These are phyloP conservation scores for Ciconia stormi DNA, from an alignment of 2,113 vertebrate genomes.

Conservation along the genomic window DNA sequence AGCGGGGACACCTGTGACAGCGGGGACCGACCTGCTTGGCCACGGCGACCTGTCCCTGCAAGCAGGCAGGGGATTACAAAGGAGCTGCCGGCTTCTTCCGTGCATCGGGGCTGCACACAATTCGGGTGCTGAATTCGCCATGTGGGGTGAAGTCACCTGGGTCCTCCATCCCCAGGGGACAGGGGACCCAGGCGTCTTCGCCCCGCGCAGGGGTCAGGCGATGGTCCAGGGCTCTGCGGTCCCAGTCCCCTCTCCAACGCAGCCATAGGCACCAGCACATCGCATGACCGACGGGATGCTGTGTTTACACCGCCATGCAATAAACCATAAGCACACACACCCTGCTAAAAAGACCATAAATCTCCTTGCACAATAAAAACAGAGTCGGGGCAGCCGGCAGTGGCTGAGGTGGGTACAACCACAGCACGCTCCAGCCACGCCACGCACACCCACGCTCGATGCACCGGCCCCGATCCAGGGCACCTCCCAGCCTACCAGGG, in stretches of 20 bases:
- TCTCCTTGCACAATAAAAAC: neutral
- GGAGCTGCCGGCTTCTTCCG: neutral
- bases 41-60: neutral
- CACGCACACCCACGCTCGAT: neutral
- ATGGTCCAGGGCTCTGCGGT: neutral
- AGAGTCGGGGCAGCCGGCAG: rapidly evolving
- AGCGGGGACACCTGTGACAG: rapidly evolving
- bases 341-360: neutral
- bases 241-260: rapidly evolving
- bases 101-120: rapidly evolving
- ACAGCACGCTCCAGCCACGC: neutral
- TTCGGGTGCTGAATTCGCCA: rapidly evolving
- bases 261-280: neutral
- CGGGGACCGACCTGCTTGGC: neutral
- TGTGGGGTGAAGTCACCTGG: rapidly evolving
- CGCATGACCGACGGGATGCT: rapidly evolving
- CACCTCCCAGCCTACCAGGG: neutral
- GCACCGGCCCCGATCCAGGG: rapidly evolving
- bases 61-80: neutral
- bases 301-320: neutral
- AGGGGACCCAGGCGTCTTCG: rapidly evolving
- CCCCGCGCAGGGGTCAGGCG: rapidly evolving
- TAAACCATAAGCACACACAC: neutral
- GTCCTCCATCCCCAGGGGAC: no score
- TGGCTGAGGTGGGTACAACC: neutral